phyloP scores from a whole-genome alignment of 1,140 invertebrate species.

The Drosophila elegans region DNA sequence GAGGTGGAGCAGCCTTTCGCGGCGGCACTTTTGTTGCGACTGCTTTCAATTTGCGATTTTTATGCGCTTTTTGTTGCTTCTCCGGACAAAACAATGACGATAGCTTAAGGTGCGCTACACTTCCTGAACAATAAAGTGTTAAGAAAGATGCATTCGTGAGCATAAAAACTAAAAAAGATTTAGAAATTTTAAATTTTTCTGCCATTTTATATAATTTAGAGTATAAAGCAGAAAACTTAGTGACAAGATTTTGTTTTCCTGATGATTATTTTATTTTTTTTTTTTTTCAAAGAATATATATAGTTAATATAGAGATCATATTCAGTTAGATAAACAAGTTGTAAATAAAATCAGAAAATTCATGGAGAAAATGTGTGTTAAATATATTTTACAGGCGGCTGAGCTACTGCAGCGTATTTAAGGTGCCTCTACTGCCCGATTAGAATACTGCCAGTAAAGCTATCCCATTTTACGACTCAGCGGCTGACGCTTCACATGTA shows the following conservation, averaged over 20 bases:
- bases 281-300: too few species aligned
- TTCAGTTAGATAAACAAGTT: too few species aligned
- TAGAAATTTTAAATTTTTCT: too few species aligned
- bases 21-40: slow-evolving; percentile 65
- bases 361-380: too few species aligned
- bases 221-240: too few species aligned
- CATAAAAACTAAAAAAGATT: too few species aligned
- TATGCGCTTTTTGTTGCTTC: slow-evolving; percentile 72
- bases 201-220: too few species aligned
- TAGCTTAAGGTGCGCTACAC: slow-evolving; percentile 22
- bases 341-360: too few species aligned
- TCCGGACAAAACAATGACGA: slow-evolving; percentile 23
- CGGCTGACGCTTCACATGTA: slow-evolving; percentile 54
- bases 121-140: not conserved
- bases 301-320: too few species aligned
- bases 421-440: not conserved
- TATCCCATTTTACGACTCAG: slow-evolving; percentile 60
- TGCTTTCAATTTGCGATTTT: slow-evolving; percentile 68
- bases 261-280: too few species aligned
- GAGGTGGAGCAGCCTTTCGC: slow-evolving; percentile 13
- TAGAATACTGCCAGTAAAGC: not conserved
- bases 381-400: not conserved
- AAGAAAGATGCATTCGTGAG: too few species aligned
- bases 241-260: too few species aligned
- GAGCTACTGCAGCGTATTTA: not conserved